Evolutionary conservation across 2,888 invertebrate genomes (phyloP), one percentile per base, ranked within the genome.

Genomic region (Ceramica pisi): DNA sequence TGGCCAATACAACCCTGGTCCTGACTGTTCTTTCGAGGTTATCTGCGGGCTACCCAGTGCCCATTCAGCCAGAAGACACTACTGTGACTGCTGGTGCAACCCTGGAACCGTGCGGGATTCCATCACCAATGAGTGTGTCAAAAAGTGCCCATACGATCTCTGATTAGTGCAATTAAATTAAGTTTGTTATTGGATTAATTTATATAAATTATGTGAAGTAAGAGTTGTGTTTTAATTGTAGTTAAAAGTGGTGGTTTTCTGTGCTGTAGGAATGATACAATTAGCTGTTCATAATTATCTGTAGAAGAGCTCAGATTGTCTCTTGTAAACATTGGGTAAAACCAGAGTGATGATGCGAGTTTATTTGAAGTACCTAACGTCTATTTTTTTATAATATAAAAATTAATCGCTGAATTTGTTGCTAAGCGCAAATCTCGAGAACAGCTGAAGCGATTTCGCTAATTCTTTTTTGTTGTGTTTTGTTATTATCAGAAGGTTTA

Each of bases 51-150:
- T 75, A 0, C 86, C 85, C 8, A 88, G 88, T 61, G 86, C 89
- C 0, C 92, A 92, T 71, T 67, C 86, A 2, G 81, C 70, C 48
- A 84, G 91, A 14, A 66, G 59, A 2, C 91, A 91, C 70, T 91
- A 91, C 79, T 91, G 92, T 67, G 91, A 91, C 76, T 92, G 92
- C 72, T 92, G 92, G 92, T 92, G 92, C 67, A 86, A 85, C 19
- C 87, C 90, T 5, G 89, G 89, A 19, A 84, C 89, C 1, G 53
- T 83, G 35, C 82, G 92, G 56, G 86, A 91, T 61, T 65, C 84
- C 0, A 71, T 80, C 5, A 80, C 89, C 0, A 71, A 85, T 9
- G 67, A 84, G 12, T 91, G 91, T 62, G 91, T 91, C 0, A 71
- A 86, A 31, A 78, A 80, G 9, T 90, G 91, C 44, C 87, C 38